A percentile compares a stretch with the other conserved stretches of the same genome.
Conservation (phyloP, 2,113 vertebrate genomes). For the Caloenas nicobarica region DNA sequence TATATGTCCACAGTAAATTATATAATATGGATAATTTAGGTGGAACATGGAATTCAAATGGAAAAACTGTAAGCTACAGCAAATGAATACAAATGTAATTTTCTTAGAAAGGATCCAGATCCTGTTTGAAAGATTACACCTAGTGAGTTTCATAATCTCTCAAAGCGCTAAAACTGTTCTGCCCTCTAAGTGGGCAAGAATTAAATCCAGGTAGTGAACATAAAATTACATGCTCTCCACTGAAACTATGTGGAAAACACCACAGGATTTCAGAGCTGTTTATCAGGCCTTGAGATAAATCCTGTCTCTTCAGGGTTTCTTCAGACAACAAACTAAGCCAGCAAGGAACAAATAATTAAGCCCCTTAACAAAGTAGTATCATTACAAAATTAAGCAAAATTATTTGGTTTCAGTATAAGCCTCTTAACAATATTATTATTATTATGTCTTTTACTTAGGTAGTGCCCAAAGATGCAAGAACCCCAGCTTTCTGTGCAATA, state of each 20-base stretch:
- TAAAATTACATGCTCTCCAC: background rate
- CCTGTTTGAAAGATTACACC: background rate
- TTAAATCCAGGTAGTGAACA: background rate
- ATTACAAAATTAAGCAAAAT: slow-evolving; percentile 4
- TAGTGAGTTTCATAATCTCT: background rate
- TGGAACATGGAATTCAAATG: background rate
- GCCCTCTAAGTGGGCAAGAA: background rate
- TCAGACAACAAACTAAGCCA: background rate
- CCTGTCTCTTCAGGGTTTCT: background rate
- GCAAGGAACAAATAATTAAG: slow-evolving; percentile 22
- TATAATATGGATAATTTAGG: background rate
- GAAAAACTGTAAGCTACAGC: background rate
- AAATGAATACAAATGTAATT: background rate
- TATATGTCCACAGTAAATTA: background rate
- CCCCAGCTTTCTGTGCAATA: background rate
- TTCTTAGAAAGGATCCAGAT: background rate
- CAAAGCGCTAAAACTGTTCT: background rate
- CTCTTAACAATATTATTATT: background rate
- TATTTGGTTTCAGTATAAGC: background rate
- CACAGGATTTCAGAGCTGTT: background rate
- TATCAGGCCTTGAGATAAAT: background rate
- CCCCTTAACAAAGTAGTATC: background rate
- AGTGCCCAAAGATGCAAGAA: background rate
- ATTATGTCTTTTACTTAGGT: background rate
- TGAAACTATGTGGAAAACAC: background rate